Conservation (phyloP, 2,888 invertebrate species). For the Malachius bipustulatus region DNA sequence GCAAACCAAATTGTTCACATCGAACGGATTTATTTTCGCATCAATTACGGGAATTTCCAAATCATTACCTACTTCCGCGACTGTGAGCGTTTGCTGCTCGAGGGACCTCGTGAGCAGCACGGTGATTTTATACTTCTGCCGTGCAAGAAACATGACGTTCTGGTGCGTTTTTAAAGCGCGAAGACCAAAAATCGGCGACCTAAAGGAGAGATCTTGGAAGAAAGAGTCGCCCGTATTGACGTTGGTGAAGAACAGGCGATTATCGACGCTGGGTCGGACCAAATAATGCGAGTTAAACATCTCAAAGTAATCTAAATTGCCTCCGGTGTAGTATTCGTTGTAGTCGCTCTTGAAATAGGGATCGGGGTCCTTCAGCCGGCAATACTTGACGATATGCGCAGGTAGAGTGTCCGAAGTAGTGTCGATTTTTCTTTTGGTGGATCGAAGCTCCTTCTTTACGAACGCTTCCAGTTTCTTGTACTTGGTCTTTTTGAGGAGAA, state of each 20-base stretch:
- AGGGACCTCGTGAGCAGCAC: background rate
- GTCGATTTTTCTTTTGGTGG: background rate
- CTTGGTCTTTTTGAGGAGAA: background rate
- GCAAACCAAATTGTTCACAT: background rate
- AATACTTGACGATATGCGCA: background rate
- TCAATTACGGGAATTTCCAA: background rate
- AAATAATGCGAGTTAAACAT: background rate
- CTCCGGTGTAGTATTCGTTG: background rate
- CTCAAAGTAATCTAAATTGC: background rate
- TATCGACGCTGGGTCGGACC: background rate
- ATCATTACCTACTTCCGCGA: background rate
- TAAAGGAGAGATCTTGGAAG: background rate
- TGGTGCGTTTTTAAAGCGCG: background rate
- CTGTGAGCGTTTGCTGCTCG: background rate
- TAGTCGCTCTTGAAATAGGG: background rate
- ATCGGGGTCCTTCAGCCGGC: background rate
- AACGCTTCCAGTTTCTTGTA: background rate
- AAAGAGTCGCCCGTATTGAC: background rate
- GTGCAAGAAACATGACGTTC: background rate
- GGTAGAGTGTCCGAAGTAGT: background rate
- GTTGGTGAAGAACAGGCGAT: background rate
- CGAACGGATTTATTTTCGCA: background rate
- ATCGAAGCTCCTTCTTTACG: background rate
- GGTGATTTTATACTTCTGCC: background rate
- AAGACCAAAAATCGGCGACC: background rate